phyloP scores from a whole-genome alignment of 2,797 vertebrate species.

The Meda fulgida region DNA sequence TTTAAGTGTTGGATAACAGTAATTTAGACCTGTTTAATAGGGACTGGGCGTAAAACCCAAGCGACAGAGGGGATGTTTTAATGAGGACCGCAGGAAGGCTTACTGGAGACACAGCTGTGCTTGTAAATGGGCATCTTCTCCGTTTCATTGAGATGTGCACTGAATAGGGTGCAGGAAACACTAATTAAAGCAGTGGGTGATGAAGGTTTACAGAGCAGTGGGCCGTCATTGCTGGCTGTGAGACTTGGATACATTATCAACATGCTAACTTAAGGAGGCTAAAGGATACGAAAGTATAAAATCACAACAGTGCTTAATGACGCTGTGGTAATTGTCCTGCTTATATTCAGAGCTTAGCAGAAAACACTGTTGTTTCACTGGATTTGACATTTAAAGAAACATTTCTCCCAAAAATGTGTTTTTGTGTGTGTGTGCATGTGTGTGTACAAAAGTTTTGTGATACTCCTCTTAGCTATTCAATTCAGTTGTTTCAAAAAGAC shows the following conservation, averaged over 20 bases:
- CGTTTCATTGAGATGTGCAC: not conserved
- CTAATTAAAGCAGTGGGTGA: conserved; percentile 39
- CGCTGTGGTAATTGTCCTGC: no score
- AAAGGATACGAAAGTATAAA: not conserved
- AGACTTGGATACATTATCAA: conserved; percentile 14
- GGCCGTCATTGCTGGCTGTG: not conserved
- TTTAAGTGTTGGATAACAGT: conserved; percentile 18
- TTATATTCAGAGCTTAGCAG: not conserved
- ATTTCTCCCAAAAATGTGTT: not conserved
- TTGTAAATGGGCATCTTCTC: conserved; percentile 33
- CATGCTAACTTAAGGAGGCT: not conserved
- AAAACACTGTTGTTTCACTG: not conserved
- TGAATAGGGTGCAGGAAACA: conserved; percentile 35
- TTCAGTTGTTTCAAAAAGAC: no score
- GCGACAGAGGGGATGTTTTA: conserved; percentile 35
- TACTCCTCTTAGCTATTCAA: no score
- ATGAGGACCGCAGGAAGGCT: conserved; percentile 38
- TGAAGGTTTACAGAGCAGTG: conserved; percentile 6
- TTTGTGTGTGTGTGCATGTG: not conserved
- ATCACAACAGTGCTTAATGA: not conserved
- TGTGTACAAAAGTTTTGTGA: not conserved
- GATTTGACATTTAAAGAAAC: not conserved
- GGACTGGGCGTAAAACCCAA: conserved; percentile 17
- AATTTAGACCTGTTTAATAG: conserved; percentile 18
- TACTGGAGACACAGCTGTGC: conserved; percentile 44